Evolutionary conservation across 1,140 invertebrate genomes (phyloP).

Genomic region (Telenomus remus): DNA sequence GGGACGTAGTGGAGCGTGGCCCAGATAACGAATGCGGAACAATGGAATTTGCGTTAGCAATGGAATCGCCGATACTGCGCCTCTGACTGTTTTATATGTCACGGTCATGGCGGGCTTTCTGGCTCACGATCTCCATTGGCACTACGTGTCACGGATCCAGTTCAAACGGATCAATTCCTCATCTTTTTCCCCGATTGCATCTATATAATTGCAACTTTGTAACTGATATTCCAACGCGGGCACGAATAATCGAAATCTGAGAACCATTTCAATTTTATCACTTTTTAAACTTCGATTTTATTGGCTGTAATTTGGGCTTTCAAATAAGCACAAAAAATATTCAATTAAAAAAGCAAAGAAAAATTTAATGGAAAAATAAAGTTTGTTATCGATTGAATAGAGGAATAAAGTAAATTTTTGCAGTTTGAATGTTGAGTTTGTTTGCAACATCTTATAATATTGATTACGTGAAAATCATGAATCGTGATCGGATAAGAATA

Average conservation of each 20-base stretch:
- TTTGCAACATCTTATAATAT: no score
- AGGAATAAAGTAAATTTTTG: no score
- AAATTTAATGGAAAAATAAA: no score
- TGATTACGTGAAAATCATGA: background rate
- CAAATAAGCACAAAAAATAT: no score
- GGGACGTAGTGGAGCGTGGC: slow-evolving; percentile 65
- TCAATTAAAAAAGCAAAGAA: no score
- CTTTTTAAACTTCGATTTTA: no score
- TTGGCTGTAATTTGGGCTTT: no score
- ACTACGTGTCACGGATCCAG: slow-evolving; percentile 45
- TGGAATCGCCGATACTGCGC: slow-evolving; percentile 51
- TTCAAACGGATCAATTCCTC: slow-evolving; percentile 32
- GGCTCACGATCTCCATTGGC: slow-evolving; percentile 46
- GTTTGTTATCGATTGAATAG: no score
- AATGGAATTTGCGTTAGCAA: slow-evolving; percentile 59
- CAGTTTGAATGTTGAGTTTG: no score
- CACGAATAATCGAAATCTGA: slow-evolving; percentile 15
- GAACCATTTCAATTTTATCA: no score
- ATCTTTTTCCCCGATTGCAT: slow-evolving; percentile 27
- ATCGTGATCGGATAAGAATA: slow-evolving; percentile 21
- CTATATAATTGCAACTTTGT: slow-evolving; percentile 19
- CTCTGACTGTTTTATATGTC: slow-evolving; percentile 57
- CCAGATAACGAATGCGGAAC: slow-evolving; percentile 63
- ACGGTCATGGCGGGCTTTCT: slow-evolving; percentile 61
- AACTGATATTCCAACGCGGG: slow-evolving; percentile 1